Evolutionary conservation across 1,140 invertebrate species (phyloP).

Genomic region (Paralvinella palmiformis): DNA sequence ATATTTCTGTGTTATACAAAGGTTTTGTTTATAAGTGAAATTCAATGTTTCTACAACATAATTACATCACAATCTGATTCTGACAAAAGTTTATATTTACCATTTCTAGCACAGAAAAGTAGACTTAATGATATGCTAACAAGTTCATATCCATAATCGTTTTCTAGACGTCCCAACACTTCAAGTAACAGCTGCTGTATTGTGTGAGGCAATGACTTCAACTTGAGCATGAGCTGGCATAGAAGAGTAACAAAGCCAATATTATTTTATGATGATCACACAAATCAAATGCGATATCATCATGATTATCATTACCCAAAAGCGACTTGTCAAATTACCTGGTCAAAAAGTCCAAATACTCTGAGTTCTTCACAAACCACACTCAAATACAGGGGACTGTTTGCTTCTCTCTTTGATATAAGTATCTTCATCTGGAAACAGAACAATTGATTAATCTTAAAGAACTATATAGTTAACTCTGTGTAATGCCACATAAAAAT

Average conservation of each 20-base stretch:
- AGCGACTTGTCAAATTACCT: constrained; percentile 28
- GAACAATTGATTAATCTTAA: background rate
- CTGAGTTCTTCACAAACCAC: constrained; percentile 51
- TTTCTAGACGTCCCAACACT: constrained; percentile 38
- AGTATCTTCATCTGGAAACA: constrained; percentile 44
- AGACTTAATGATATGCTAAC: constrained; percentile 34
- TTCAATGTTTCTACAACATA: too few relatives aligned
- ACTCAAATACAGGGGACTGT: constrained; percentile 45
- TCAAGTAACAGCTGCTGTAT: constrained; percentile 41
- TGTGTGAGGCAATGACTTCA: constrained; percentile 43
- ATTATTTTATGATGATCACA: background rate
- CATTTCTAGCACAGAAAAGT: constrained; percentile 40
- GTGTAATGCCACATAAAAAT: background rate
- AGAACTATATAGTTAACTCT: background rate
- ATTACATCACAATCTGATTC: background rate
- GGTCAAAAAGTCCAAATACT: constrained; percentile 49
- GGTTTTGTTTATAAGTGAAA: too few relatives aligned
- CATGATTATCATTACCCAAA: background rate
- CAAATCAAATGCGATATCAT: background rate
- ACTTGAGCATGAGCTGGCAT: constrained; percentile 39
- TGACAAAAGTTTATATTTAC: constrained; percentile 21
- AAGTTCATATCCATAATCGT: constrained; percentile 36
- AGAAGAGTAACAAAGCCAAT: constrained; percentile 3
- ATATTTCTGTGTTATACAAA: too few relatives aligned
- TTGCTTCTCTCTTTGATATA: constrained; percentile 47